Evolutionary conservation across 1,140 invertebrate species (phyloP), one percentile per base, ranked within the genome.

Genomic region (Bombus superbus): DNA sequence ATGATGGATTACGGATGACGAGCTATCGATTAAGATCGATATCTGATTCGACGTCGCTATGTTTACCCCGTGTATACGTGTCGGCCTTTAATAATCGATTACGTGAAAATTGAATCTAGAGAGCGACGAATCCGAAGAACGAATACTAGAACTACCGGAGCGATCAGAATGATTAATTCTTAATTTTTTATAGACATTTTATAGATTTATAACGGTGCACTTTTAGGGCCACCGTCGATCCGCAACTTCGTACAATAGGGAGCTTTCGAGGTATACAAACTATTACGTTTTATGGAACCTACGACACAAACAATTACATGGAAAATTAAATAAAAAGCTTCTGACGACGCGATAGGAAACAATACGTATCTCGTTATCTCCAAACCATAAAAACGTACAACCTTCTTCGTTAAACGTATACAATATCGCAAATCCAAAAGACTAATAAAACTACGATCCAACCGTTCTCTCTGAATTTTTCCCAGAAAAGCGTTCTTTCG

Each of bases 1-100:
- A 94, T 93, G 93, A 94, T 90, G 87, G 93, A 94, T 94, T 89
- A 83, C 84, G 89, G 81, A 76, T 92, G 90, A 94, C 91, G 90
- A 92, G 89, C 76, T 87, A 92, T 91, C 87, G 76, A 94, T 94
- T 92, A 88, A 94, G 93, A 94, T 93, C 92, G 93, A 94, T 91
- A 85, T 40, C 32, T 40, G 40, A 76, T 53, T 83, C 73, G 25
- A 73, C 72, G 76, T 87, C 87, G 71, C 38, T 75, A 59, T 89
- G 85, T 91, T 91, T 92, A 81, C 89, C 47, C 44, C 64, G 28
- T 71, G 85, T 47, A 77, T 68, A 57, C 32, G 22, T 11, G 38
- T 42, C 38, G 28, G 9, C 6, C 35, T 68, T 72, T 62, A 75
- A 40, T 83, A 62, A 86, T 86, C 80, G 72, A 83, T 89, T 78